Evolutionary conservation across 53 echinoderm and acorn worm species (phyloP), one percentile per base, ranked within the genome.

Genomic region (Holothuria scabra): DNA sequence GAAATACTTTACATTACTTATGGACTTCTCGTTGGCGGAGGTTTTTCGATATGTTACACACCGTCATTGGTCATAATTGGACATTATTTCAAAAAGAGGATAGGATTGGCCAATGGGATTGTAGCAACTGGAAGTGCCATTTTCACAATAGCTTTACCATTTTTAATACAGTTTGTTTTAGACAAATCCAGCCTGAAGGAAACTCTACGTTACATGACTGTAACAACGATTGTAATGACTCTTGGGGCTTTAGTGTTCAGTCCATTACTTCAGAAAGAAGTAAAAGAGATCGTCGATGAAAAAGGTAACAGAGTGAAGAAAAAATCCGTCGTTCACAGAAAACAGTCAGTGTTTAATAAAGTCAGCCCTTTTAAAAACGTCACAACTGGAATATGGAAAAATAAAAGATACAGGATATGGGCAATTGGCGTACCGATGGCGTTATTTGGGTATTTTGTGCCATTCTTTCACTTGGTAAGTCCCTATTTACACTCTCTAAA

Each of bases 401-500:
- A 90, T 56, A 86, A 92, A 63, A 90, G 90, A 49, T 97, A 90
- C 76, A 74, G 88, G 38, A 89, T 97, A 61, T 97, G 97, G 97
- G 90, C 90, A 28, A 86, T 97, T 56, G 92, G 92, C 20, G 85
- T 94, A 28, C 92, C 97, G 1, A 63, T 94, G 7, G 94, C 90
- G 12, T 52, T 94, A 13, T 90, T 97, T 13, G 97, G 97, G 11
- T 97, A 97, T 58, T 97, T 97, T 67, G 94, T 97, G 62, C 97
- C 97, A 5, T 97, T 97, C 63, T 92, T 94, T 52, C 97, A 97
- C 83, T 84, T 97, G 94, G 97, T 97, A 63, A 89, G 97, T 79
- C 18, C 3, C 1, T n/a, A n/a, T n/a, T n/a, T n/a, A n/a, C n/a
- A n/a, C n/a, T n/a, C n/a, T n/a, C n/a, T n/a, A n/a, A n/a, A n/a